phyloP scores from a whole-genome alignment of 2,113 vertebrate genomes.

The Cheirogaleus medius region DNA sequence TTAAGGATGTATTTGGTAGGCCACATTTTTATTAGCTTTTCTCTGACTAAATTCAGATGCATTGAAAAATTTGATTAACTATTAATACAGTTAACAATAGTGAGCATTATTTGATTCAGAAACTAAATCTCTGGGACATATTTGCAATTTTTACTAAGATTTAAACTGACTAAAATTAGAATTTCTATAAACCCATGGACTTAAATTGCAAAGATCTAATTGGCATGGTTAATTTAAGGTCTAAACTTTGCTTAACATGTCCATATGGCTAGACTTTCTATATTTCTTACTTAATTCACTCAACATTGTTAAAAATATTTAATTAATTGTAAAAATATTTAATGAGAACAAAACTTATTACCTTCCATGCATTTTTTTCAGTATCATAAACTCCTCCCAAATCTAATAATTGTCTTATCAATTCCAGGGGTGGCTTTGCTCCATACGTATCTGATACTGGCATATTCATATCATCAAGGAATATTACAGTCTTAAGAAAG shows the following conservation, averaged over 20 bases:
- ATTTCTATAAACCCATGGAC: neutral
- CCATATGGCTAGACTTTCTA: neutral
- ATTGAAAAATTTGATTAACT: neutral
- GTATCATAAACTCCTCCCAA: constrained; percentile 81
- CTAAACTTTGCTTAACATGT: neutral
- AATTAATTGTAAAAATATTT: neutral
- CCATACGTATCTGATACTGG: constrained; percentile 76
- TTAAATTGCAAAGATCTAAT: neutral
- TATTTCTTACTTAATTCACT: neutral
- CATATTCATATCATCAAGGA: constrained; percentile 84
- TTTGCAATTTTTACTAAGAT: neutral
- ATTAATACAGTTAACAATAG: neutral
- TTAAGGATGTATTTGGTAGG: neutral
- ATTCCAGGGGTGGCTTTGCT: constrained; percentile 81
- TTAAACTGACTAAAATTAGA: neutral
- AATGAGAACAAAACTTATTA: constrained; percentile 48
- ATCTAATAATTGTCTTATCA: constrained; percentile 83
- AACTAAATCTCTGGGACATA: neutral
- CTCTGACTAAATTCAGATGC: neutral
- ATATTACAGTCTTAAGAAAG: constrained; percentile 73
- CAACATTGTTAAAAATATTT: neutral
- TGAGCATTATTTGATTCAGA: neutral
- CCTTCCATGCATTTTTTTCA: constrained; percentile 80
- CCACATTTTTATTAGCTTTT: neutral
- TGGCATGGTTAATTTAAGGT: neutral